These are phyloP conservation scores for Periophthalmus magnuspinnatus DNA, from an alignment of 2,797 vertebrate genomes.

Conservation along the genomic window DNA sequence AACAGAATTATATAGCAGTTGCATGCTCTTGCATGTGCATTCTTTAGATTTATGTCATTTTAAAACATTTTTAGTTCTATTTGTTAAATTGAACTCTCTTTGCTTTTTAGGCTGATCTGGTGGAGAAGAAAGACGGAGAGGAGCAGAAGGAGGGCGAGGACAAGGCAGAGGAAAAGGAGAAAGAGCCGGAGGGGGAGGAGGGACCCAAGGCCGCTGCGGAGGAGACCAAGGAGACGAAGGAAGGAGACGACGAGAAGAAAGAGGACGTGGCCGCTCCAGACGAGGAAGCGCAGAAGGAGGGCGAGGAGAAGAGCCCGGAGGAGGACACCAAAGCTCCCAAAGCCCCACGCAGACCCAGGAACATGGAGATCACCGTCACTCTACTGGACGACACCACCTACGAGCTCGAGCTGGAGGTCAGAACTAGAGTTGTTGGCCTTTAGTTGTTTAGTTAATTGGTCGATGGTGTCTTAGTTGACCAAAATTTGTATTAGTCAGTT, in stretches of 20 bases:
- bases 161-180: conserved; percentile 76
- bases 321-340: conserved; percentile 79
- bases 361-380: conserved; percentile 90
- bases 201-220: conserved; percentile 37
- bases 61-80: too few relatives aligned
- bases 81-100: background rate
- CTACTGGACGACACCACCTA: conserved; percentile 90
- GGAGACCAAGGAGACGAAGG: conserved; percentile 72
- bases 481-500: too few relatives aligned
- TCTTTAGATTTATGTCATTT: background rate
- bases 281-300: conserved; percentile 48
- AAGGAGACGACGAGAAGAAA: conserved; percentile 70
- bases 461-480: too few relatives aligned
- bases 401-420: conserved; percentile 91
- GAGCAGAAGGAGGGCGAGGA: conserved; percentile 67
- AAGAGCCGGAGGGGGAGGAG: conserved; percentile 71
- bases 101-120: conserved; percentile 77
- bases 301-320: conserved; percentile 65
- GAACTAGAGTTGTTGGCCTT: too few relatives aligned
- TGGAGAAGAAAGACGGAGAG: conserved; percentile 75
- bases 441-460: too few relatives aligned
- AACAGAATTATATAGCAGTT: too few relatives aligned
- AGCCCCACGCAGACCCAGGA: conserved; percentile 80
- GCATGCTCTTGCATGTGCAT: too few relatives aligned
- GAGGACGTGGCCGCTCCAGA: conserved; percentile 65